Percentiles rank a stretch among this genome's conserved stretches.
These are phyloP conservation scores for Microtus obscurus DNA, from an alignment of 2,797 vertebrate genomes.

Conservation along the genomic window DNA sequence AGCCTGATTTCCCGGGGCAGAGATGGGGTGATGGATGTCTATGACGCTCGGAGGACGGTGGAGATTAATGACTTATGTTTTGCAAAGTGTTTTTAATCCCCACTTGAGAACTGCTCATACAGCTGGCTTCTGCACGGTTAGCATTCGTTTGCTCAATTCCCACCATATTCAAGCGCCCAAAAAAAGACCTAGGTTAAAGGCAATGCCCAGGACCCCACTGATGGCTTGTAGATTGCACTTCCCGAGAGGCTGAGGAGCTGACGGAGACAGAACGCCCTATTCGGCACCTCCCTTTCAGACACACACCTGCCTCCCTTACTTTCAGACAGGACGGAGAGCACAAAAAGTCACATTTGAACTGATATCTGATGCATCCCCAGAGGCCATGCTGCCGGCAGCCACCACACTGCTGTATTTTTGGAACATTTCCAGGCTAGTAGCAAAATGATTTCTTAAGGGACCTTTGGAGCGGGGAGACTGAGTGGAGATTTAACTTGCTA, in stretches of 20 bases:
- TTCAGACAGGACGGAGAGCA: conserved; percentile 59
- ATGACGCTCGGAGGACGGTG: conserved; percentile 24
- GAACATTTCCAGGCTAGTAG: conserved; percentile 75
- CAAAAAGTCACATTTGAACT: conserved; percentile 70
- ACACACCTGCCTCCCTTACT: conserved; percentile 25
- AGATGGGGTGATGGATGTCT: conserved; percentile 57
- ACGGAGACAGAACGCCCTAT: conserved; percentile 51
- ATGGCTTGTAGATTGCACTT: conserved; percentile 59
- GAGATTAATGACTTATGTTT: conserved; percentile 75
- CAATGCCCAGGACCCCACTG: conserved; percentile 67
- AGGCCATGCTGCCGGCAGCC: conserved; percentile 19
- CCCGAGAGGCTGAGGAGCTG: conserved; percentile 48
- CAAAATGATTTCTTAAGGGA: conserved; percentile 78
- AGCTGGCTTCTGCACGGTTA: conserved; percentile 55
- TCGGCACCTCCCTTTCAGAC: conserved; percentile 38
- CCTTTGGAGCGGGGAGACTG: neutral
- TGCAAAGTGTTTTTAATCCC: conserved; percentile 69
- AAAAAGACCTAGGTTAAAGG: conserved; percentile 70
- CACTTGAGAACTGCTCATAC: conserved; percentile 30
- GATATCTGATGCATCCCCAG: conserved; percentile 72
- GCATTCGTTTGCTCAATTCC: conserved; percentile 60
- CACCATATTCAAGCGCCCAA: conserved; percentile 47
- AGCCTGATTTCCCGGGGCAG: conserved; percentile 56
- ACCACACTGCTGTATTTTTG: conserved; percentile 57
- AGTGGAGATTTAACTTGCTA: conserved; percentile 70